Percentiles rank a stretch among this genome's conserved stretches.
These are phyloP conservation scores for Cactoblastis cactorum DNA, from an alignment of 2,888 invertebrate species.

Conservation along the genomic window DNA sequence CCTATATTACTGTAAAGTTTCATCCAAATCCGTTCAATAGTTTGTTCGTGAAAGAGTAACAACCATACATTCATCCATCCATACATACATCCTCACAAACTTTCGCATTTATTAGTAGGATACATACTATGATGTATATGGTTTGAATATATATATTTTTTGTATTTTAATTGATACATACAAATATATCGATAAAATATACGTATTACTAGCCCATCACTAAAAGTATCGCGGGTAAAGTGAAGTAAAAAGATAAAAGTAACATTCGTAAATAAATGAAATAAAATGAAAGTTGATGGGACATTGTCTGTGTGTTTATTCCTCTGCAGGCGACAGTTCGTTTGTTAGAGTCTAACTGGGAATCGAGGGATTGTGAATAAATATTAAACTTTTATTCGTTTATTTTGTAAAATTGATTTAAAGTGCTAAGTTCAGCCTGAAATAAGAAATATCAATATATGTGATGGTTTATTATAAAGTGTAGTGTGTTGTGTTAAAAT, in stretches of 20 bases:
- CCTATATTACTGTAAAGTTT: too few species aligned
- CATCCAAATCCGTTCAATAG: too few species aligned
- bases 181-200: neutral
- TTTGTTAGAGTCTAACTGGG: neutral
- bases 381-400: too few species aligned
- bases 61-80: too few species aligned
- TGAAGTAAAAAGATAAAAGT: neutral
- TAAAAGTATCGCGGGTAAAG: neutral
- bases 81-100: too few species aligned
- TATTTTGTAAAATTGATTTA: too few species aligned
- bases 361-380: neutral
- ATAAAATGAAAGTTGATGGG: slow-evolving; percentile 8
- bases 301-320: slow-evolving; percentile 7
- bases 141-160: neutral
- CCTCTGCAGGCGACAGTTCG: neutral
- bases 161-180: neutral
- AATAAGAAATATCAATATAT: too few species aligned
- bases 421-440: too few species aligned
- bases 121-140: neutral
- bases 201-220: neutral
- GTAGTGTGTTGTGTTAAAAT: neutral
- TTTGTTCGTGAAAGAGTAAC: too few species aligned
- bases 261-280: slow-evolving; percentile 6
- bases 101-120: too few species aligned
- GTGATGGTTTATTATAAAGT: too few species aligned